Evolutionary conservation across 2,797 vertebrate species (phyloP), one percentile per base, ranked within the genome.

Genomic region (Sparus aurata): DNA sequence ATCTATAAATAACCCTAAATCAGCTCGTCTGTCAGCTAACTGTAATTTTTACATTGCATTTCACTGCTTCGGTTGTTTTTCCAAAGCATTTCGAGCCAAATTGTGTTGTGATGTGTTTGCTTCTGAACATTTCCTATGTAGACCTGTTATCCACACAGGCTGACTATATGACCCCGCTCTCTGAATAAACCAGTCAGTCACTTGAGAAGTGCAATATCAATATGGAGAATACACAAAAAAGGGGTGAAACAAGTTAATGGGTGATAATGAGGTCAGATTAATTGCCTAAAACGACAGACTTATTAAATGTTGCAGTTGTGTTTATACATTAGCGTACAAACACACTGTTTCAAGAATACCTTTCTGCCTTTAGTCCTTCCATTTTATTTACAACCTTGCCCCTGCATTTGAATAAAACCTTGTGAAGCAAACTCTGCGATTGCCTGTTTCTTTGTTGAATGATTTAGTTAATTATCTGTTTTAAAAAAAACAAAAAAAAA

Each of bases 191-290:
- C 65, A 74, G 45, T 92, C 85, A 85, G 91, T 93, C 90, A 87
- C 85, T 94, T 94, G 89, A 95, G 89, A 95, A 91, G 95, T 97
- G 95, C 95, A 97, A 95, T 96, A 96, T 93, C 69, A 88, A 60
- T 85, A 93, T 90, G 90, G 69, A 72, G 79, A 88, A 83, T 65
- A 91, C 17, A 92, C 89, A 82, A 70, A 75, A 94, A 95, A 94
- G 90, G 93, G 92, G 93, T 93, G 75, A 75, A 88, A 83, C 50
- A 55, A 57, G 59, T 87, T 90, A 90, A 88, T 59, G 81, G 93
- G 13, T 67, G 52, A 70, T 34, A 25, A 74, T 76, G 12, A 62
- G 49, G 75, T 73, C 46, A 69, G 47, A 93, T 88, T 92, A 87
- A 92, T 92, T 90, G 59, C 62, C 71, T 92, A 93, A 92, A 91